Percentiles rank a stretch among this genome's conserved stretches.
Evolutionary conservation across 2,888 invertebrate species (phyloP).

Genomic region (Drosophila villosipedis): DNA sequence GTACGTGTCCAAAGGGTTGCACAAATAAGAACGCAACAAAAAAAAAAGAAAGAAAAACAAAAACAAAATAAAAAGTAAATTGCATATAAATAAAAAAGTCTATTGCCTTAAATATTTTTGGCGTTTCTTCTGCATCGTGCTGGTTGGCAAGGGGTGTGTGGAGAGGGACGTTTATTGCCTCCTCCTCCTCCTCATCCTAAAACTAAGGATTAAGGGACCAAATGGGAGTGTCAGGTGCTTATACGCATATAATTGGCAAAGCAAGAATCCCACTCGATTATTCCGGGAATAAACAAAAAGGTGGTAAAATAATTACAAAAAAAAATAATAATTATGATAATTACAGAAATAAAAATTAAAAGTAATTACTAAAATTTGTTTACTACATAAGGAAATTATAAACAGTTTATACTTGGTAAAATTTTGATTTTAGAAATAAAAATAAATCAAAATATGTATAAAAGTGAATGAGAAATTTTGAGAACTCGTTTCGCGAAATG

Average conservation of each 20-base stretch:
- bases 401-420: background rate
- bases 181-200: background rate
- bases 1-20: constrained; percentile 56
- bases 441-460: background rate
- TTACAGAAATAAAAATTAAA: background rate
- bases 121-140: constrained; percentile 4
- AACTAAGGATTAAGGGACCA: background rate
- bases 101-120: constrained; percentile 51
- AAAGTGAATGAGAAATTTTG: constrained; percentile 1
- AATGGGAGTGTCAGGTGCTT: constrained; percentile 10
- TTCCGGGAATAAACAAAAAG: background rate
- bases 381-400: background rate
- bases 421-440: too few relatives aligned
- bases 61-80: constrained; percentile 44
- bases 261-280: constrained; percentile 2
- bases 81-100: constrained; percentile 67
- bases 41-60: background rate
- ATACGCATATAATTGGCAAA: constrained; percentile 24
- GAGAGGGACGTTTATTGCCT: constrained; percentile 33
- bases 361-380: background rate
- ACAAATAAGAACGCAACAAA: constrained; percentile 41
- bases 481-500: background rate
- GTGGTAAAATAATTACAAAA: background rate
- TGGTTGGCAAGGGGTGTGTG: background rate
- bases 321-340: too few relatives aligned